phyloP scores from a whole-genome alignment of 2,797 vertebrate species.

The Dipus sagitta region DNA sequence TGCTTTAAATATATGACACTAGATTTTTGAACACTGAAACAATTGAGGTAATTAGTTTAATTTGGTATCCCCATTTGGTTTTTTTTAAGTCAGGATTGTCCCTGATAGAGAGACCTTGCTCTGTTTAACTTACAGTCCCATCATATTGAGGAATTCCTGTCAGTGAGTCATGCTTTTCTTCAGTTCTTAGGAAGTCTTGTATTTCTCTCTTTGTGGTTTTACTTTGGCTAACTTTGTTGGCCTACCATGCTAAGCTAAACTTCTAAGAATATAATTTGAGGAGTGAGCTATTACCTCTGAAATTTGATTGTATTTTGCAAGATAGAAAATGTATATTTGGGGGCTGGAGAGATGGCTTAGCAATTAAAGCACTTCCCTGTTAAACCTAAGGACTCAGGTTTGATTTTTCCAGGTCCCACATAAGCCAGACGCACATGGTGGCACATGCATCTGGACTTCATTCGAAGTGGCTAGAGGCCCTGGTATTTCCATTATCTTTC shows the following conservation, averaged over 20 bases:
- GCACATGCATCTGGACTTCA: too few relatives aligned
- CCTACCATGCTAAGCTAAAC: constrained; percentile 27
- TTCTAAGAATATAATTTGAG: constrained; percentile 44
- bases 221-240: constrained; percentile 38
- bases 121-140: constrained; percentile 11
- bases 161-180: constrained; percentile 64
- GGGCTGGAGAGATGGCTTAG: too few relatives aligned
- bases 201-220: constrained; percentile 52
- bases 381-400: too few relatives aligned
- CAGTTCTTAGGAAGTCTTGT: constrained; percentile 48
- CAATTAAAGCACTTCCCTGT: too few relatives aligned
- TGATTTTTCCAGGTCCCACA: too few relatives aligned
- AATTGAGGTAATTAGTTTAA: constrained; percentile 65
- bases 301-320: constrained; percentile 73
- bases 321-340: constrained; percentile 66
- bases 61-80: constrained; percentile 32
- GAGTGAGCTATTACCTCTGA: constrained; percentile 59
- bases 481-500: too few relatives aligned
- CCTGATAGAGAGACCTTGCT: constrained; percentile 53
- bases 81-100: constrained; percentile 43
- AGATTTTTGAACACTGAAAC: constrained; percentile 31
- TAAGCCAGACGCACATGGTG: too few relatives aligned
- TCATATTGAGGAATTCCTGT: constrained; percentile 34
- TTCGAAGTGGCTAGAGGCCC: too few relatives aligned
- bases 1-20: constrained; percentile 28